Percentiles rank a stretch among this genome's conserved stretches.
phyloP scores from a whole-genome alignment of 2,113 vertebrate species.

The Reinhardtius hippoglossoides region DNA sequence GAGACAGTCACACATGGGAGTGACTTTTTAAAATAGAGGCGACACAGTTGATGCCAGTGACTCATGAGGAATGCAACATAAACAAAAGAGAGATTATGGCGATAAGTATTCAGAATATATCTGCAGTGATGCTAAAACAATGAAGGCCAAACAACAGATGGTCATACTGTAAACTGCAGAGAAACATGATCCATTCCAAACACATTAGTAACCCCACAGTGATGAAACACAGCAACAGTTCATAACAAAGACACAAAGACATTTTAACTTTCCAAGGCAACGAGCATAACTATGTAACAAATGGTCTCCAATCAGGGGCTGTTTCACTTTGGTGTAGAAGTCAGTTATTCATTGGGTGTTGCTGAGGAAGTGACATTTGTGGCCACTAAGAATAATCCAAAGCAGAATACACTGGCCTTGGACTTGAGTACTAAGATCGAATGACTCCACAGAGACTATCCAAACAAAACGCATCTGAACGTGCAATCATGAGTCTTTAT shows the following conservation, averaged over 20 bases:
- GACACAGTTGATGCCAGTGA: constrained; percentile 15
- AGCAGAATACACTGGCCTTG: constrained; percentile 30
- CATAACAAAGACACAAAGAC: neutral
- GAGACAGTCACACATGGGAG: constrained; percentile 3
- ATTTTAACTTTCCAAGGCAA: constrained; percentile 12
- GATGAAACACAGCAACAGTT: constrained; percentile 22
- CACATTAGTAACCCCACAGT: neutral
- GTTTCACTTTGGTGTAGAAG: neutral
- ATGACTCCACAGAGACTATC: constrained; percentile 45
- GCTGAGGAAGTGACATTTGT: constrained; percentile 7
- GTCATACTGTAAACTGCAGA: constrained; percentile 25
- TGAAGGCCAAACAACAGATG: constrained; percentile 57
- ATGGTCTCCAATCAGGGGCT: neutral
- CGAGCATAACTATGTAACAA: neutral
- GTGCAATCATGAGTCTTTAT: constrained; percentile 65
- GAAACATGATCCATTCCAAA: constrained; percentile 43
- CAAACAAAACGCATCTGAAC: constrained; percentile 50
- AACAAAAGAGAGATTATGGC: constrained; percentile 32
- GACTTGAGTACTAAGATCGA: constrained; percentile 25
- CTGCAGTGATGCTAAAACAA: constrained; percentile 33
- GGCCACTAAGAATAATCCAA: neutral
- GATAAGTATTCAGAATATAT: constrained; percentile 35
- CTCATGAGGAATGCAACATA: constrained; percentile 29
- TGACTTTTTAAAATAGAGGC: constrained; percentile 27
- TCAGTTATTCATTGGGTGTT: constrained; percentile 21